Base-by-base conservation (phyloP, 1,140 invertebrate species). In the Maniola jurtina region DNA sequence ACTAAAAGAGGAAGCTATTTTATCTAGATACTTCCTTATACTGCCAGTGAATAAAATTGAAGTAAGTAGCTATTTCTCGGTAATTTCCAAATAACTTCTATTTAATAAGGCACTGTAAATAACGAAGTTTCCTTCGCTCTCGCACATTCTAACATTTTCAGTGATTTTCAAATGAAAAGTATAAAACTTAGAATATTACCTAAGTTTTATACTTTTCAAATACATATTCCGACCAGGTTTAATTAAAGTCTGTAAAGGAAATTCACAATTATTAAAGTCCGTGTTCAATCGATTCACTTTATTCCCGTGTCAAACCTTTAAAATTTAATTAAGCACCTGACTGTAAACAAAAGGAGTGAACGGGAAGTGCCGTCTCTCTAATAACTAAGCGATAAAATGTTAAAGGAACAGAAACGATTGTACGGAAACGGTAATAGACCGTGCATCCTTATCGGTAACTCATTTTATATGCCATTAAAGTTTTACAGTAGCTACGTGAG, bases 261-360 rank as follows among this genome's bases (percentile, higher is more conserved):
- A 71, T 75, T 73, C 52, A 80, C 68, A 67, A 76, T 9, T 9
- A 40, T 71, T 62, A 62, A 76, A 70, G 62, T 76, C 72, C 66
- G 62, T 45, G 33, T 67, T 66, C 47, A 80, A 81, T 81, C 70
- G 72, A 80, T 83, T 77, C 75, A 72, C 47, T 79, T 73, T 68
- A 80, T 77, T 72, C 57, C 42, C 68, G 70, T 73, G 73, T 80
- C 61, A 75, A 77, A 68, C 71, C 70, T 76, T 81, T 74, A 72
- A 78, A 81, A 84, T 82, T 84, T 81, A 82, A 84, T 86, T 86
- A 84, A 71, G 76, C 77, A 84, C 78, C 77, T 80, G 82, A 70
- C 57, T 66, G 64, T 63, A 67, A 70, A 79, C 72, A 76, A 71
- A 69, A 63, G 68, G 66, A 66, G 45, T 72, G 55, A 66, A 58